Evolutionary conservation across 1,140 invertebrate genomes (phyloP).

Genomic region (Dryas iulia): DNA sequence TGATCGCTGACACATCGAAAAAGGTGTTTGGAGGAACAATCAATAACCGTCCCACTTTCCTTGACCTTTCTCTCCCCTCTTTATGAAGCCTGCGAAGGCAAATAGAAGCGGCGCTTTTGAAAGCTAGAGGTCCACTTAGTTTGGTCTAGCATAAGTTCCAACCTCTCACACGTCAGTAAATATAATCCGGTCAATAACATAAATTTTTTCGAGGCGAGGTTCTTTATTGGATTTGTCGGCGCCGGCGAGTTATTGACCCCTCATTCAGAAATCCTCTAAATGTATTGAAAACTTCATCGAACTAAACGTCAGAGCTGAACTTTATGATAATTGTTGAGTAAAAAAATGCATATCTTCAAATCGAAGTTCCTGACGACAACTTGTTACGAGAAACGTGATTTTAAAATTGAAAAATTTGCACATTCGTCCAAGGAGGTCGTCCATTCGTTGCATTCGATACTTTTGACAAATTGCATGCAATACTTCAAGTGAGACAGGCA

Average conservation of each 20-base stretch:
- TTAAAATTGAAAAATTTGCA: slow-evolving; percentile 26
- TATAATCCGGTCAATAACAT: slow-evolving; percentile 75
- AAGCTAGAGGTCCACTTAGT: slow-evolving; percentile 35
- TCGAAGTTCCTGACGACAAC: not conserved
- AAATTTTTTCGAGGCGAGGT: slow-evolving; percentile 66
- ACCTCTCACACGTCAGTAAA: slow-evolving; percentile 62
- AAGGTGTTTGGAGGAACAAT: slow-evolving; percentile 72
- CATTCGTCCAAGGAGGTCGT: slow-evolving; percentile 24
- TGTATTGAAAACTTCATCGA: slow-evolving; percentile 42
- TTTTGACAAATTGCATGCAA: slow-evolving; percentile 50
- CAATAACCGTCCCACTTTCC: slow-evolving; percentile 59
- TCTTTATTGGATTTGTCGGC: slow-evolving; percentile 74
- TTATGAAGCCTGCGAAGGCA: slow-evolving; percentile 30
- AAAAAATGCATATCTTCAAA: not conserved
- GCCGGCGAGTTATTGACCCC: slow-evolving; percentile 56
- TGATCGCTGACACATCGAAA: slow-evolving; percentile 64
- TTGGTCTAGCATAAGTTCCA: slow-evolving; percentile 44
- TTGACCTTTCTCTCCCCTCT: slow-evolving; percentile 49
- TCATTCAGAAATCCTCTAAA: slow-evolving; percentile 41
- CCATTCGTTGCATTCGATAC: slow-evolving; percentile 26
- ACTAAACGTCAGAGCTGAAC: not conserved
- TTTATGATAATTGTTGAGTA: not conserved
- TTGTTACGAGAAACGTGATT: slow-evolving; percentile 9
- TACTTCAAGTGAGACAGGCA: slow-evolving; percentile 30
- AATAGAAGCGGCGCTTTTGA: slow-evolving; percentile 32